Evolutionary conservation across 1,140 invertebrate species (phyloP).

Genomic region (Ridgeia piscesae): DNA sequence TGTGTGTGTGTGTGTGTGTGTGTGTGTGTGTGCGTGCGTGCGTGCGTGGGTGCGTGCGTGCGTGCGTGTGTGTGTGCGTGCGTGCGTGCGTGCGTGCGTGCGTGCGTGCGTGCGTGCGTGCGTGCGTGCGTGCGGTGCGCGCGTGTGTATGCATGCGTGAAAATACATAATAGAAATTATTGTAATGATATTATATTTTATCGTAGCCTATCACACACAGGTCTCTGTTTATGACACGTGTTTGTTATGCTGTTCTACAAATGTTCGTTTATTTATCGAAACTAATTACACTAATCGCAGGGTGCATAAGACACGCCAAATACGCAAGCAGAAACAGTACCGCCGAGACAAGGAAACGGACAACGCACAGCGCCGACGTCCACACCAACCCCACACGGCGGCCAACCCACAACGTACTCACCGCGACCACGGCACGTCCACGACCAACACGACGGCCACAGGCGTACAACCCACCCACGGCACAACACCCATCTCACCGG

Average conservation of each 20-base stretch:
- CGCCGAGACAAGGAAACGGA: background rate
- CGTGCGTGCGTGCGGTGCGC: background rate
- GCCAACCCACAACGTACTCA: background rate
- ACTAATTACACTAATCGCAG: background rate
- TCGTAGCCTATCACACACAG: no score
- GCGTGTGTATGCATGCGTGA: no score
- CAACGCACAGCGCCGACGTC: background rate
- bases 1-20: no score
- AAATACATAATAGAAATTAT: background rate
- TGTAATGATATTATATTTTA: no score
- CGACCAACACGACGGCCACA: background rate
- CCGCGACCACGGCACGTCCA: background rate
- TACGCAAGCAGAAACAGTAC: background rate
- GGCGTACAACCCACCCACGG: background rate
- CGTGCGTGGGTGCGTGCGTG: background rate
- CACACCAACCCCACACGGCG: background rate
- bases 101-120: background rate
- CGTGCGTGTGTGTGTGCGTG: background rate
- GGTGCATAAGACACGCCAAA: background rate
- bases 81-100: no score
- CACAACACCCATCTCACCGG: background rate
- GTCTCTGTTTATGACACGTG: no score
- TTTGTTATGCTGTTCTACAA: no score
- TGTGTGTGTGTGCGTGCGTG: background rate
- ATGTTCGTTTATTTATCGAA: background rate